A percentile compares a stretch with the other conserved stretches of the same genome.
Conservation (phyloP, 2,797 vertebrate genomes). For the Psittacula derbiana region DNA sequence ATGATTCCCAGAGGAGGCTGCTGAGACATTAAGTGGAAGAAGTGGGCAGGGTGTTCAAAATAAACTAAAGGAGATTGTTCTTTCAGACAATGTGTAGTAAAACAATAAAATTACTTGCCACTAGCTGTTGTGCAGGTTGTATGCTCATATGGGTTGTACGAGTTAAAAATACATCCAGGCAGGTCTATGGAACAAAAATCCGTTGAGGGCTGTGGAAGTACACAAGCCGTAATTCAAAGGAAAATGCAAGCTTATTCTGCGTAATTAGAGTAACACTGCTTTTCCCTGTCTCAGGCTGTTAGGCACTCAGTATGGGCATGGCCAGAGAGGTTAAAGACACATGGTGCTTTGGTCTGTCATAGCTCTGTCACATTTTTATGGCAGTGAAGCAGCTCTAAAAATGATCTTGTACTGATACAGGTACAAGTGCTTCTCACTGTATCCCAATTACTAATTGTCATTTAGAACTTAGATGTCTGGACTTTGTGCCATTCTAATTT, state of each 20-base stretch:
- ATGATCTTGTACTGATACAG: background rate
- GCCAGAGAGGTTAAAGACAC: accelerated
- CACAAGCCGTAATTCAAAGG: background rate
- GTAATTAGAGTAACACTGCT: background rate
- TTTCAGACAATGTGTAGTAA: background rate
- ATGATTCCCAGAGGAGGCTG: accelerated
- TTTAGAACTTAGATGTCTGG: background rate
- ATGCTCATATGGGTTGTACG: background rate
- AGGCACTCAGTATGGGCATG: background rate
- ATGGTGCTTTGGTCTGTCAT: background rate
- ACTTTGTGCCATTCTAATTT: background rate
- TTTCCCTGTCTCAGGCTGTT: no score
- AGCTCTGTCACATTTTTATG: background rate
- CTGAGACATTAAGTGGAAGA: background rate
- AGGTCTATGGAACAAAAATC: background rate
- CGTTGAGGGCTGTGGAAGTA: background rate
- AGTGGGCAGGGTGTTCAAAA: background rate
- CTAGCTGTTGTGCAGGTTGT: background rate
- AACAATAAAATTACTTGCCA: background rate
- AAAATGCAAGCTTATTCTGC: background rate
- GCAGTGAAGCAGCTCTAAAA: background rate
- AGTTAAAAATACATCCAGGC: background rate
- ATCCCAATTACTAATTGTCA: background rate
- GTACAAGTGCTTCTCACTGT: background rate
- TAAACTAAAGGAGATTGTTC: background rate